Conservation (phyloP, 2,797 vertebrate species). For the Danio choprae region DNA sequence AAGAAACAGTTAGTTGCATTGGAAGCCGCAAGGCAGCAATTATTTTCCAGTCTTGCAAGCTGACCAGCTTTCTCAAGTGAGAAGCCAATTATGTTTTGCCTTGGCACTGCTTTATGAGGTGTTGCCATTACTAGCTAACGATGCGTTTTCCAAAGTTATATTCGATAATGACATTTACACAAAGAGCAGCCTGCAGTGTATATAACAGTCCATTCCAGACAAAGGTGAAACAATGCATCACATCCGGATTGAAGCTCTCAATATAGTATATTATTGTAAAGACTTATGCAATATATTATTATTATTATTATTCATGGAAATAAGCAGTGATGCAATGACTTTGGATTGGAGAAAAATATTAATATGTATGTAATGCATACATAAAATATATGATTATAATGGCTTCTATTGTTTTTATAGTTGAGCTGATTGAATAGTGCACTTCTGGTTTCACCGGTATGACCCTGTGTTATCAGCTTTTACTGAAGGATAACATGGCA, state of each 20-base stretch:
- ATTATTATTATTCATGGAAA: not conserved
- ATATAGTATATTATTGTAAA: not conserved
- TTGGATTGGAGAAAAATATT: not conserved
- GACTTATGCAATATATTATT: not conserved
- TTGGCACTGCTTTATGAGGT: conserved; percentile 60
- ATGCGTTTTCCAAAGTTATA: conserved; percentile 33
- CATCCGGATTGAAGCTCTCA: not conserved
- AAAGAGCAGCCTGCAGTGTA: conserved; percentile 44
- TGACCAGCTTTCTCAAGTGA: conserved; percentile 66
- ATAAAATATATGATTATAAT: too few species aligned
- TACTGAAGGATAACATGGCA: too few species aligned
- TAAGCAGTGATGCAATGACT: not conserved
- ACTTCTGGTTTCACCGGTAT: too few species aligned
- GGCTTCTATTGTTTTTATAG: too few species aligned
- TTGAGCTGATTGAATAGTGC: too few species aligned
- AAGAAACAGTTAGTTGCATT: conserved; percentile 23
- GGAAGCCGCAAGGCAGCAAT: conserved; percentile 41
- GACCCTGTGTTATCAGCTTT: too few species aligned
- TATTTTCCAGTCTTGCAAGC: conserved; percentile 58
- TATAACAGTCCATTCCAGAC: conserved; percentile 2
- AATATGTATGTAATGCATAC: not conserved
- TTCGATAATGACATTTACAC: conserved; percentile 42
- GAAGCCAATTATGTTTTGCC: conserved; percentile 63
- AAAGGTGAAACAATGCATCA: not conserved
- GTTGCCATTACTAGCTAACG: conserved; percentile 43